Evolutionary conservation across 2,888 invertebrate genomes (phyloP), one percentile per base, ranked within the genome.

Genomic region (Chaetoderma sp.): DNA sequence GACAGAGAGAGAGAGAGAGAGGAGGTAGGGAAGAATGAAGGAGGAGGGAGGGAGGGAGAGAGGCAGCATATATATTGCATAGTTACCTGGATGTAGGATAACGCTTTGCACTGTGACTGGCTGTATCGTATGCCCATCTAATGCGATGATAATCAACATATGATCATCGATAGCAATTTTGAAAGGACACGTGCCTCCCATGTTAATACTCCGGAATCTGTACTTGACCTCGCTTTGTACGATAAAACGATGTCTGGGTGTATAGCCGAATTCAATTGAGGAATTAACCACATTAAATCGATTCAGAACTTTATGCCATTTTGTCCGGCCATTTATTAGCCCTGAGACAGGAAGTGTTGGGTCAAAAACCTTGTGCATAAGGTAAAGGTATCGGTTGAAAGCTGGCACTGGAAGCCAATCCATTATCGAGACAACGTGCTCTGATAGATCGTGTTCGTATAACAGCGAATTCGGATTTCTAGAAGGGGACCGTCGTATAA

Each of bases 401-500:
- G 78, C 92, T 90, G 0, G 93, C 93, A n/a, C 88, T 88, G 0
- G 92, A 42, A 92, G 89, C 95, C 95, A 95, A 86, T 95, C 95
- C 80, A 92, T 93, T 75, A 95, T 88, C 25, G 94, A 83, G 88
- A 94, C 90, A 2, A 94, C 93, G 85, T 95, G 95, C 0, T 94
- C 94, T 0, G 94, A 94, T 77, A 94, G 87, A 88, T 95, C 95
- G 81, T 92, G 94, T 86, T 95, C 94, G 83, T 95, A 95, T 18
- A 94, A 88, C 84, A 93, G 90, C 74, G 93, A 93, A 88, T 94
- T 94, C 49, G 94, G 94, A 82, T 95, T 94, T 75, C 91, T 94
- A 4, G 94, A 93, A 80, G 94, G 94, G 71, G 44, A 28, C n/a
- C 32, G 28, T 18, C 52, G 52, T 21, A 27, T 42, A 32, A 79